These are phyloP conservation scores for Saccostrea cuccullata DNA, from an alignment of 1,140 invertebrate species.

Conservation along the genomic window DNA sequence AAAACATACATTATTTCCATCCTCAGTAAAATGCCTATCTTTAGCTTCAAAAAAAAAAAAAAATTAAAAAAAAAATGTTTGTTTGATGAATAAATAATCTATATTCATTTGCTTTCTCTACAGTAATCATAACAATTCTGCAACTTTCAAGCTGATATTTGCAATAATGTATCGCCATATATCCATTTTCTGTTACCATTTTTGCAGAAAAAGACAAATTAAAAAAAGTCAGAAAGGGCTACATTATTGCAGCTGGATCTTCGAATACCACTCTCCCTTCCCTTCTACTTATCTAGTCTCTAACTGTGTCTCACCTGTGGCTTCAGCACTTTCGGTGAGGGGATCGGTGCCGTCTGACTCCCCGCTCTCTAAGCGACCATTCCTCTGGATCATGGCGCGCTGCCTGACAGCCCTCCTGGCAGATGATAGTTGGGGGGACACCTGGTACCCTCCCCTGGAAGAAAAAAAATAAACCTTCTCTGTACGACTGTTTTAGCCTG, in stretches of 20 bases:
- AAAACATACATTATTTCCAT: not conserved
- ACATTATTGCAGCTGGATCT: no score
- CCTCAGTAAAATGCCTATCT: not conserved
- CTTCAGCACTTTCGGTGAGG: slow-evolving; percentile 64
- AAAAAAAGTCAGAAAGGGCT: no score
- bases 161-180: no score
- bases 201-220: no score
- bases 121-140: no score
- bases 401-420: slow-evolving; percentile 61
- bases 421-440: slow-evolving; percentile 58
- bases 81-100: not conserved
- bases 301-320: slow-evolving; percentile 57
- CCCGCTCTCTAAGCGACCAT: slow-evolving; percentile 48
- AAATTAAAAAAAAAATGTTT: not conserved
- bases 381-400: slow-evolving; percentile 61
- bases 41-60: not conserved
- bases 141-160: no score
- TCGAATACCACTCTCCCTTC: not conserved
- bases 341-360: slow-evolving; percentile 56
- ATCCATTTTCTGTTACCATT: no score
- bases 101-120: no score
- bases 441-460: slow-evolving; percentile 41
- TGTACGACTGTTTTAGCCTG: slow-evolving; percentile 3
- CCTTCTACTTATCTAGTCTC: not conserved
- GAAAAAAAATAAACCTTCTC: not conserved